Evolutionary conservation across 1,140 invertebrate species (phyloP).

Genomic region (Drusus annulatus): DNA sequence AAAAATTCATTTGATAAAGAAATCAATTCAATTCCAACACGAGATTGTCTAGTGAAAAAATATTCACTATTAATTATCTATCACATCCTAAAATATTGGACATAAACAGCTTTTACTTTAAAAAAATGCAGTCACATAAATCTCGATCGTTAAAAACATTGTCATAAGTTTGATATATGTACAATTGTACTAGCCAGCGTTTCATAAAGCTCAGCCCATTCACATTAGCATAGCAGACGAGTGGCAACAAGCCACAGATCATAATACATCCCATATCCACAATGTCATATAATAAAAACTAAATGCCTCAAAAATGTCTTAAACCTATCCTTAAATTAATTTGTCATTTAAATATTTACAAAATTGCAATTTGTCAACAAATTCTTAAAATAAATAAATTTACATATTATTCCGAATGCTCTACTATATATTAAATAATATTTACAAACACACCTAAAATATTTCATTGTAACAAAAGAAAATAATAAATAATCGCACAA

Average conservation of each 20-base stretch:
- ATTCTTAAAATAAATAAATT: slow-evolving; percentile 30
- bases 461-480: not conserved
- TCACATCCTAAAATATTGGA: too few relatives aligned
- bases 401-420: not conserved
- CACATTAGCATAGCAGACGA: not conserved
- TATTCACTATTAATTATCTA: too few relatives aligned
- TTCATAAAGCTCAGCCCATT: not conserved
- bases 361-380: slow-evolving; percentile 11
- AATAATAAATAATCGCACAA: not conserved
- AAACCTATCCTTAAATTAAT: slow-evolving; percentile 7
- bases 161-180: not conserved
- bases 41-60: too few relatives aligned
- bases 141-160: too few relatives aligned
- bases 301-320: slow-evolving; percentile 5
- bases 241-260: not conserved
- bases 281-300: not conserved
- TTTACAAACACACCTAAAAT: not conserved
- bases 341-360: slow-evolving; percentile 20
- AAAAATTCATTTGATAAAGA: too few relatives aligned
- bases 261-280: not conserved
- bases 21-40: too few relatives aligned
- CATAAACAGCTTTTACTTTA: not conserved
- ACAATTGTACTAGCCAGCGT: not conserved
- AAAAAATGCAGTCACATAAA: not conserved
- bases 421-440: not conserved